Evolutionary conservation across 2,797 vertebrate genomes (phyloP), one percentile per base, ranked within the genome.

Genomic region (Loriculus beryllinus): DNA sequence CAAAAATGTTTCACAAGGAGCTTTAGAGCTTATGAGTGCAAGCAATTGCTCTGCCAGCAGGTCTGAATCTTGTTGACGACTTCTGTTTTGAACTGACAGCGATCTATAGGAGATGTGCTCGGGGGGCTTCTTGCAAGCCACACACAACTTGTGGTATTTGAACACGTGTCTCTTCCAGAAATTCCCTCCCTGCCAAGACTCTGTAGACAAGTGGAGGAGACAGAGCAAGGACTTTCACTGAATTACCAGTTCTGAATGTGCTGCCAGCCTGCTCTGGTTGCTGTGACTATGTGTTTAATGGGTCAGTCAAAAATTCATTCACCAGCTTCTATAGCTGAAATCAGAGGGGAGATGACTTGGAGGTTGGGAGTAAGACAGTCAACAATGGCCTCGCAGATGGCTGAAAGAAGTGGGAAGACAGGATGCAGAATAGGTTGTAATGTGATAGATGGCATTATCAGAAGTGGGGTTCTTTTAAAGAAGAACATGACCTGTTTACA

Each of bases 311-410:
- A 78, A 72, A 69, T 33, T 52, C 81, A 79, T 16, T 68, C 56
- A 45, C 37, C 14, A 25, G 23, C 33, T 18, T 51, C 19, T 10
- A 4, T 0, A 0, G 37, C 18, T 51, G 43, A 29, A 72, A 80
- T 26, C 12, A 15, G 20, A 39, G 17, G 23, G 7, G 77, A 51
- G 8, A 47, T 1, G 7, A 65, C 22, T 23, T 21, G 20, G 26
- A 86, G 19, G 35, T 5, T 47, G 33, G 35, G 25, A 48, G 52
- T 35, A 82, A 68, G 20, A 56, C 54, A 57, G 59, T 52, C 63
- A 82, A 25, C 67, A 74, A 43, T 4, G 17, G 49, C 42, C 39
- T 54, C 59, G 26, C 25, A 75, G 20, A n/a, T 15, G 35, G 63
- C 14, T 91, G 70, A 86, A 28, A 49, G n/a, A 52, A 7, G 21